Base-by-base conservation (phyloP, 2,888 invertebrate species). In the Limnephilus marmoratus region DNA sequence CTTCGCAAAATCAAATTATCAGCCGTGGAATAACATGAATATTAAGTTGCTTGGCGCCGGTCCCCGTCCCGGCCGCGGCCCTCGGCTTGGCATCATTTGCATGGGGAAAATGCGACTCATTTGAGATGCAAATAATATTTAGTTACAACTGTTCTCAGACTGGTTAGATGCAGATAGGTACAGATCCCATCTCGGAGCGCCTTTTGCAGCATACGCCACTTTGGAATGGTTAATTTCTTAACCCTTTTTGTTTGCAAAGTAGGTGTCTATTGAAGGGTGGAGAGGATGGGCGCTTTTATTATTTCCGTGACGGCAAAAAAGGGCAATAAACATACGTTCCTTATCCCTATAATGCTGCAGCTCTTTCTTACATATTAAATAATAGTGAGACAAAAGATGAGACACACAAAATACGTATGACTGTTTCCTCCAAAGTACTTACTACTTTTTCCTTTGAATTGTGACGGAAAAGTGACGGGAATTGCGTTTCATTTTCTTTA, bases 121-220 rank as follows among this genome's bases (percentile, higher is more conserved):
- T 89, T 89, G 80, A 89, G 88, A 89, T 89, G 88, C 88, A 89
- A 89, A 89, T 89, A 89, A 80, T 89, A 89, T 89, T 89, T 89
- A 37, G 88, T 89, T 80, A 89, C 88, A 89, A 89, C 80, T 80
- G 88, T 89, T 81, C 41, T 41, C 31, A 80, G 68, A 37, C 34
- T 37, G 81, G 88, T 89, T 81, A 89, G 41, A 9, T 24, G 80
- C 88, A 80, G 34, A 37, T 81, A 24, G 37, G 41, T 41, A 24
- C 83, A 31, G 83, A 41, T 34, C 5, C 31, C 11, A n/a, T 31
- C 49, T 53, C 49, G 5, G 15, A 5, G 29, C 53, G 31, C 53
- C 31, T 49, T 53, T 31, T 87, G 53, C 45, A n/a, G 41, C 29
- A 29, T 86, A n/a, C 45, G n/a, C 45, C 85, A 34, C 34, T 45